Evolutionary conservation across 2,113 vertebrate species (phyloP), one percentile per base, ranked within the genome.

Genomic region (Chaetops frenatus): DNA sequence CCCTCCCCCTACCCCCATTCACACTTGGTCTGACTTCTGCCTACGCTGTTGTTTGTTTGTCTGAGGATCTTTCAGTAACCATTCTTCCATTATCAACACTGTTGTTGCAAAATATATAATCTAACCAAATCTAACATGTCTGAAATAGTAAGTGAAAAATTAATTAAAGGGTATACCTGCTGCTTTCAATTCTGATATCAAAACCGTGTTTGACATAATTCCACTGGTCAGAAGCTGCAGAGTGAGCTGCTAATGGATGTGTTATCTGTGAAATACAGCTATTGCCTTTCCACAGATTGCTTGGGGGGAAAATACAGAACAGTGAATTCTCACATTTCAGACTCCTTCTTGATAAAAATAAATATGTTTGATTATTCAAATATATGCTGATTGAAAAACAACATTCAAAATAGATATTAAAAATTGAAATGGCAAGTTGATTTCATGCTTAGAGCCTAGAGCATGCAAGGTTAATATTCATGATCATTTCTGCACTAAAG

Each of bases 251-350:
- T 87, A 96, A 94, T 80, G 81, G 79, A 36, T 5, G 2, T 33
- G 51, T 94, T 96, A 94, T 94, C 94, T 93, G 44, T 70, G 61
- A 85, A 94, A 92, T 50, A 74, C 57, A 95, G 84, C 84, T 92
- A 84, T 14, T 88, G 53, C 89, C 51, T 94, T 81, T 71, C 58
- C 44, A 74, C 44, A 38, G 61, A 84, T 71, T 81, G 73, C 91
- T 72, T 96, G 65, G 23, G 48, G 67, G 25, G 3, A 67, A 85
- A 73, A n/a, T 27, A 50, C 27, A 70, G 50, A 91, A 61, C 53
- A 81, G 42, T 25, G 62, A 86, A 88, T 79, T 91, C 56, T 92
- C 91, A 88, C 54, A 62, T 92, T 95, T 94, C 78, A 87, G 56
- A 70, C 56, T 94, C 27, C 15, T 33, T 90, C 77, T 94, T 51